Percentiles rank a stretch among this genome's conserved stretches.
Evolutionary conservation across 2,113 vertebrate species (phyloP).

Genomic region (Strigops habroptila): DNA sequence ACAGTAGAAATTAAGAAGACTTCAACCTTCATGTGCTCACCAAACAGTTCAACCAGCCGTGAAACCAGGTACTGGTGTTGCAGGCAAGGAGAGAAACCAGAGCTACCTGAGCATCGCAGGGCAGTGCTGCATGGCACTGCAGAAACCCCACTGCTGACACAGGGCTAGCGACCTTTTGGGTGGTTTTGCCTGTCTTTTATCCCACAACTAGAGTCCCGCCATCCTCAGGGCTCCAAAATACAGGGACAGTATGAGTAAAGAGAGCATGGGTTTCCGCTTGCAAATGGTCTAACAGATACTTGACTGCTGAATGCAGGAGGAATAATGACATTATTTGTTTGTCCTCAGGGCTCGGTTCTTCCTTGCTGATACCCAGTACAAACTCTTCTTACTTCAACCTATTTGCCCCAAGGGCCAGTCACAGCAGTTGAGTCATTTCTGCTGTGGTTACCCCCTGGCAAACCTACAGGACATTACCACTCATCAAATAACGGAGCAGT

Average conservation of each 20-base stretch:
- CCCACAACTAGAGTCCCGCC: rapidly evolving
- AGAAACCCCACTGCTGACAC: not conserved
- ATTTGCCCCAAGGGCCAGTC: not conserved
- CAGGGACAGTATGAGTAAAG: not conserved
- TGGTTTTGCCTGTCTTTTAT: not conserved
- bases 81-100: not conserved
- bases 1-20: not conserved
- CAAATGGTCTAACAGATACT: not conserved
- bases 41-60: rapidly evolving
- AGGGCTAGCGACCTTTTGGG: rapidly evolving
- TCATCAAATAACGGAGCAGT: not conserved
- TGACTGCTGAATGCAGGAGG: not conserved
- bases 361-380: not conserved
- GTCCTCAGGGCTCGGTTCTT: not conserved
- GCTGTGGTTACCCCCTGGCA: not conserved
- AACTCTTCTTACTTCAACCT: not conserved
- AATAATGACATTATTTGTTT: not conserved
- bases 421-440: not conserved
- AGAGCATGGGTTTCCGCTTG: not conserved
- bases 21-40: not conserved
- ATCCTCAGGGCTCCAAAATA: not conserved
- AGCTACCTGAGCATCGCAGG: rapidly evolving
- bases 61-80: not conserved
- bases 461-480: not conserved
- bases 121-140: rapidly evolving